These are phyloP conservation scores for Strigamia maritima DNA, from an alignment of 2,888 invertebrate genomes.

Conservation along the genomic window DNA sequence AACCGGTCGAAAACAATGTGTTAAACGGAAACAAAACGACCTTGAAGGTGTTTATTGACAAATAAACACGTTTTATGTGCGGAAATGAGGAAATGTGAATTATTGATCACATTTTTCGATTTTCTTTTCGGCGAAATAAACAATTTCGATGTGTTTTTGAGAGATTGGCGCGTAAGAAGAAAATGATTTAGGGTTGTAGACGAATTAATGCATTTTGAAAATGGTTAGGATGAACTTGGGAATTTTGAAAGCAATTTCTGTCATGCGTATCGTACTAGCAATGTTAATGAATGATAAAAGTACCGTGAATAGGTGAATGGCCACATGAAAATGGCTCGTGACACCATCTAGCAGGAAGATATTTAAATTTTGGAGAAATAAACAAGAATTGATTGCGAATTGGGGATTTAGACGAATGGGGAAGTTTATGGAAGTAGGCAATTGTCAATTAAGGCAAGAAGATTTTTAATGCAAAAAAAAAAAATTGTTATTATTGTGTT, in stretches of 20 bases:
- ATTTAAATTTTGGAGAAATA: background rate
- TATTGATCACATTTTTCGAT: background rate
- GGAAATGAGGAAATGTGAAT: too few relatives aligned
- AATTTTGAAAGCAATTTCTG: background rate
- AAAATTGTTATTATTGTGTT: too few relatives aligned
- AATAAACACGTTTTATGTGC: too few relatives aligned
- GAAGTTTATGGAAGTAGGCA: too few relatives aligned
- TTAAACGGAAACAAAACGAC: too few relatives aligned
- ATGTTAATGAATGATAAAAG: slow-evolving; percentile 16
- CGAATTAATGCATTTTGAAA: background rate
- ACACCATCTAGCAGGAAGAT: background rate
- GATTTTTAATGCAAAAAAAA: too few relatives aligned
- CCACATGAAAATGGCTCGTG: slow-evolving; percentile 6
- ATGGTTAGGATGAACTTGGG: background rate
- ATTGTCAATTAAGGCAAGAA: too few relatives aligned
- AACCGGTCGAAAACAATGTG: too few relatives aligned
- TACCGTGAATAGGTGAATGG: slow-evolving; percentile 20
- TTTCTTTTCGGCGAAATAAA: background rate
- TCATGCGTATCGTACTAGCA: background rate
- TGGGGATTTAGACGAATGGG: too few relatives aligned
- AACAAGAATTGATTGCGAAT: background rate
- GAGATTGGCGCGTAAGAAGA: background rate
- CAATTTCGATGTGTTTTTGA: background rate
- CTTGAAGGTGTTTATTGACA: too few relatives aligned
- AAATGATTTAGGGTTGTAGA: too few relatives aligned